Evolutionary conservation across 2,113 vertebrate species (phyloP).

Genomic region (Noctilio leporinus): DNA sequence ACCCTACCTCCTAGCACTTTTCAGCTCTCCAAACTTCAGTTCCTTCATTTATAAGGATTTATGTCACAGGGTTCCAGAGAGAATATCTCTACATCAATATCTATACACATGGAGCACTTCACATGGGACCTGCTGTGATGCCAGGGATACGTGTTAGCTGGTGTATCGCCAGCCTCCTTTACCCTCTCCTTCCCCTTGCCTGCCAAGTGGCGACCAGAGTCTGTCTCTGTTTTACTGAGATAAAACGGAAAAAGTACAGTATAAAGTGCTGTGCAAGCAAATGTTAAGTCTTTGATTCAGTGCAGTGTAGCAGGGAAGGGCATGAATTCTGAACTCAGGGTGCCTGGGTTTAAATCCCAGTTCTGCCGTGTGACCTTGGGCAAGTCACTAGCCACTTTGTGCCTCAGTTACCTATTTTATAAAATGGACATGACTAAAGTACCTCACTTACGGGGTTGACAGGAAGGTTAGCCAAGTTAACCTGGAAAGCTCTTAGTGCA

Average conservation of each 20-base stretch:
- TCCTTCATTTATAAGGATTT: background rate
- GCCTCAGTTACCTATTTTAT: background rate
- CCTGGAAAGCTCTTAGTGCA: background rate
- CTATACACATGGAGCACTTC: rapidly evolving
- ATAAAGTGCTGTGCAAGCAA: background rate
- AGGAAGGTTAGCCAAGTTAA: background rate
- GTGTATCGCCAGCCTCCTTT: background rate
- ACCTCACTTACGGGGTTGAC: background rate
- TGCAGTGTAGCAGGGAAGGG: background rate
- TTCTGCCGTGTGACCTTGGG: background rate
- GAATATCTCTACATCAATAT: rapidly evolving
- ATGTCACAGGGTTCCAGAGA: background rate
- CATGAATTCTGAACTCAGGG: background rate
- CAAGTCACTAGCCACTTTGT: background rate
- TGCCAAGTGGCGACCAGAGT: background rate
- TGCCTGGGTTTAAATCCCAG: background rate
- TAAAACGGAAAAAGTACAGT: background rate
- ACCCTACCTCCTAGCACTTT: background rate
- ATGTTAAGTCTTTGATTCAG: background rate
- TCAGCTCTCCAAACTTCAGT: background rate
- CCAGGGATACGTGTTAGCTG: rapidly evolving
- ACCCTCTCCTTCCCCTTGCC: background rate
- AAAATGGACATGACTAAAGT: background rate
- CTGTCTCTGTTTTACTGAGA: background rate
- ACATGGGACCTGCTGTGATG: background rate